Conservation (phyloP, 2,797 vertebrate species). For the Semotilus atromaculatus region DNA sequence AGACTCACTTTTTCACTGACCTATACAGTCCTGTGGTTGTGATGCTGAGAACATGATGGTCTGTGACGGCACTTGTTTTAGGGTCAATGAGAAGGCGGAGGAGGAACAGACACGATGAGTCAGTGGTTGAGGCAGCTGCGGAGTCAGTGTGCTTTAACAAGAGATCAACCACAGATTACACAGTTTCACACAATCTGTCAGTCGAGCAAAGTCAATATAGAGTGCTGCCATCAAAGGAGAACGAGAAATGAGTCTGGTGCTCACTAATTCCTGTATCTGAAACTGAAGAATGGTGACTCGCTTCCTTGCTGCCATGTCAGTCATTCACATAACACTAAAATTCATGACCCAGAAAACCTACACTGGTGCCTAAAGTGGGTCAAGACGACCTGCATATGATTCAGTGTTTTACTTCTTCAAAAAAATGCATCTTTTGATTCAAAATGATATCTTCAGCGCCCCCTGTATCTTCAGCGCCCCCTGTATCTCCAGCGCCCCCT, state of each 20-base stretch:
- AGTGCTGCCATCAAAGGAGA: neutral
- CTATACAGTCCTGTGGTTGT: neutral
- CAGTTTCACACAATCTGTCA: slow-evolving; percentile 17
- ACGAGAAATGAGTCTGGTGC: neutral
- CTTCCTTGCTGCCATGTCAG: neutral
- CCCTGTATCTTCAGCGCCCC: no score
- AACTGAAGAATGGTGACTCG: neutral
- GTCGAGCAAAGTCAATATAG: neutral
- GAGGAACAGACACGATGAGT: neutral
- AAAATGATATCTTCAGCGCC: no score
- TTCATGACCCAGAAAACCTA: neutral
- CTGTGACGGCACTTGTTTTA: neutral
- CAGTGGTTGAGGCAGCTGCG: neutral
- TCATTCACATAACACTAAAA: neutral
- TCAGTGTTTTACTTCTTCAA: neutral
- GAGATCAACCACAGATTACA: slow-evolving; percentile 31
- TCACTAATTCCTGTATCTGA: neutral
- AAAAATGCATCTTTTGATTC: neutral
- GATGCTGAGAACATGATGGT: slow-evolving; percentile 8
- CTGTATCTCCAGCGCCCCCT: no score
- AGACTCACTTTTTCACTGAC: neutral
- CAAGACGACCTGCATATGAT: neutral
- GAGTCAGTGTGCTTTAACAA: slow-evolving; percentile 18
- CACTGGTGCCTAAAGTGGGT: neutral
- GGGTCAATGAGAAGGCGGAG: neutral